phyloP scores from a whole-genome alignment of 2,113 vertebrate species.

The Dicentrarchus labrax region DNA sequence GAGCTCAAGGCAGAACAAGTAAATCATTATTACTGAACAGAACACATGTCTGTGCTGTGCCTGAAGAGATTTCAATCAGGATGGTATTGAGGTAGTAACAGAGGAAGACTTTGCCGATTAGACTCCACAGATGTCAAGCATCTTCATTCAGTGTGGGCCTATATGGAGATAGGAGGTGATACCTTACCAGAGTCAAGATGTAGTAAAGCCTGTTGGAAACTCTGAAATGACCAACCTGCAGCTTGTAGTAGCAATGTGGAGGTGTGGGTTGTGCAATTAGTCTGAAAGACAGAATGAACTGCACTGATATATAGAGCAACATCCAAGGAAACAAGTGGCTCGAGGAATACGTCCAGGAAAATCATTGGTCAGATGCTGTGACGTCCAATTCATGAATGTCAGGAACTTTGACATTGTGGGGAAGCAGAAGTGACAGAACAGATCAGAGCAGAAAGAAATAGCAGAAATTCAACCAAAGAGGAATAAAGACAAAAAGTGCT shows the following conservation, averaged over 20 bases:
- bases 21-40: conserved; percentile 2
- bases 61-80: not conserved
- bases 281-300: not conserved
- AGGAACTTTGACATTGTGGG: not conserved
- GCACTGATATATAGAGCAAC: not conserved
- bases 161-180: too few relatives aligned
- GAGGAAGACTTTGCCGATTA: not conserved
- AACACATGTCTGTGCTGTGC: not conserved
- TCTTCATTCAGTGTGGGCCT: not conserved
- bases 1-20: not conserved
- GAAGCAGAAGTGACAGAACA: not conserved
- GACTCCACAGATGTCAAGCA: not conserved
- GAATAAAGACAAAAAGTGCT: not conserved
- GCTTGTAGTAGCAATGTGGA: not conserved
- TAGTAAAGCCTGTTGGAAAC: not conserved
- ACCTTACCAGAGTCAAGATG: not conserved
- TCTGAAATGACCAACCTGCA: not conserved
- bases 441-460: not conserved
- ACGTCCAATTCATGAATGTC: not conserved
- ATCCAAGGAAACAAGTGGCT: not conserved
- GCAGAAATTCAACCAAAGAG: not conserved
- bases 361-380: not conserved
- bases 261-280: not conserved
- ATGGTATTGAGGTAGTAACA: not conserved
- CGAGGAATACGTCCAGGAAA: not conserved